These are phyloP conservation scores for Drosophila ficusphila DNA, from an alignment of 1,140 invertebrate species.

Conservation along the genomic window DNA sequence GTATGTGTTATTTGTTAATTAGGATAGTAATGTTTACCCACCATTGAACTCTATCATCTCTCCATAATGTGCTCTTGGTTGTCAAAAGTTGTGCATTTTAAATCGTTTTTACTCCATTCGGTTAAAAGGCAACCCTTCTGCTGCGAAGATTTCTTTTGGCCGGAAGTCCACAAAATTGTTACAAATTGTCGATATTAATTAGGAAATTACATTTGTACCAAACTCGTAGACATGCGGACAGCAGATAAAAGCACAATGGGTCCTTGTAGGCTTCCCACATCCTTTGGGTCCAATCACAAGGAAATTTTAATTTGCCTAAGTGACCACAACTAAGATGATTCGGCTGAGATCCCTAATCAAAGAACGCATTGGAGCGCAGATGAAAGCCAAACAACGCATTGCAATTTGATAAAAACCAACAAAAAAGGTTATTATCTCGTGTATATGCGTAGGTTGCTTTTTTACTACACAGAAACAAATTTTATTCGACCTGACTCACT, in stretches of 20 bases:
- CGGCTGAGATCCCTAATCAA: conserved; percentile 14
- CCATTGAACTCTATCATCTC: no score
- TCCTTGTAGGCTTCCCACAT: background rate
- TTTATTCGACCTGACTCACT: no score
- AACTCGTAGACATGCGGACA: background rate
- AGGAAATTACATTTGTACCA: conserved; percentile 7
- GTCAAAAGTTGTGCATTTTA: background rate
- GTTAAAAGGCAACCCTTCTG: no score
- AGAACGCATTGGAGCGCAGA: conserved; percentile 45
- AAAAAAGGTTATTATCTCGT: conserved; percentile 11
- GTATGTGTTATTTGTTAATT: no score
- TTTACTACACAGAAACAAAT: background rate
- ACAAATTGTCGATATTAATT: conserved; percentile 13
- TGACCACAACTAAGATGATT: conserved; percentile 45
- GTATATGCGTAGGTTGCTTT: background rate
- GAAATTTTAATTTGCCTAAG: conserved; percentile 57
- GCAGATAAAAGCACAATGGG: background rate
- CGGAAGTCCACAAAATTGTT: background rate
- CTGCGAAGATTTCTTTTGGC: background rate
- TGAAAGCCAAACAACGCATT: conserved; percentile 29
- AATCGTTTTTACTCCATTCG: no score
- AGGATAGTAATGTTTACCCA: no score
- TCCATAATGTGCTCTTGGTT: no score
- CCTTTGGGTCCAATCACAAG: conserved; percentile 10
- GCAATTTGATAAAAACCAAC: conserved; percentile 50